Base-by-base conservation (phyloP, 1,140 invertebrate genomes). In the Matsumurasca onukii region DNA sequence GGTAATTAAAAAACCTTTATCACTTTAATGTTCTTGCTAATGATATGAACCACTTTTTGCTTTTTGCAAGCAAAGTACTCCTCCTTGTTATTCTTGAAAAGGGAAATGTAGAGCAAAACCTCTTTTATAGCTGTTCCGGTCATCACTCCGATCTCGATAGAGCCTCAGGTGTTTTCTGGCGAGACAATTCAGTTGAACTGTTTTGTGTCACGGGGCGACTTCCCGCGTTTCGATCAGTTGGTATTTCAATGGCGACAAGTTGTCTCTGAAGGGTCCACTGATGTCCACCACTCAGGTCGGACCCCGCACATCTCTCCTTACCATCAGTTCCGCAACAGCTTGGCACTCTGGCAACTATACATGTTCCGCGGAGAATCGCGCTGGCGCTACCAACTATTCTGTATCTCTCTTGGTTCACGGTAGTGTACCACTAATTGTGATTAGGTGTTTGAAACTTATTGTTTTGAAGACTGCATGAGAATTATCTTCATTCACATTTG, bases 261-360 rank as follows among this genome's bases (percentile, higher is more conserved):
- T 86, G 22, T 73, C 79, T 59, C n/a, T 67, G 24, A 80, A 76
- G 31, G 73, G 77, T 63, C 70, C 82, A 76, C 86, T 89, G 75
- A 76, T 95, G 78, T 78, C 80, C 72, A 75, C 91, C 73, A 73
- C 81, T 69, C 84, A 89, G 81, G 83, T 81, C 69, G 82, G 91
- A 76, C 82, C 93, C 82, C 84, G 87, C 80, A 81, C 86, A 39
- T 91, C 89, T 73, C 85, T 90, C 52, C 80, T 94, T 70, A 90
- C 87, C 67, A 92, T 94, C 73, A 88, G 91, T 74, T 86, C 86
- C 69, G 89, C 91, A n/a, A 84, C 85, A 66, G 89, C 87, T 49
- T 82, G 85, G 61, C 92, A 95, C 77, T 84, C 84, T 22, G 90
- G 90, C 49, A 84, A 86, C 62, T 91, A 89, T 76, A 86, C 87